These are phyloP conservation scores for Pseudococcus longispinus DNA, from an alignment of 2,888 invertebrate species.

Conservation along the genomic window DNA sequence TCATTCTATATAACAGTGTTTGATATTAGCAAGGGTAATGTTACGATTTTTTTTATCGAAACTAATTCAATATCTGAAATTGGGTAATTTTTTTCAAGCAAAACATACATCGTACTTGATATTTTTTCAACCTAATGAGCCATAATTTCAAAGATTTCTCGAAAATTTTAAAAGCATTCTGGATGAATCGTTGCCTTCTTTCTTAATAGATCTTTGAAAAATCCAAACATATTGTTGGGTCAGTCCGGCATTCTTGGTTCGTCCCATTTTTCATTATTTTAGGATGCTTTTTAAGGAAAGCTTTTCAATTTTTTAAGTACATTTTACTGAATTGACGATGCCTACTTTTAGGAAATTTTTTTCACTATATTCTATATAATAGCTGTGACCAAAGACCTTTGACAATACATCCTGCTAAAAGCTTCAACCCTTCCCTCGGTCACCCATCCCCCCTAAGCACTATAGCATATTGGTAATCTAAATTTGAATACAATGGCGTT, in stretches of 20 bases:
- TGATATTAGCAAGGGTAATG: constrained; percentile 25
- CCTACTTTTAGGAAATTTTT: too few relatives aligned
- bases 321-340: too few relatives aligned
- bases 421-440: not conserved
- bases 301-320: too few relatives aligned
- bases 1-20: constrained; percentile 1
- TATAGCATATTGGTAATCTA: not conserved
- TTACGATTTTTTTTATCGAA: not conserved
- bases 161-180: not conserved
- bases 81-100: not conserved
- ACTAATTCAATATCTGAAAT: constrained; percentile 8
- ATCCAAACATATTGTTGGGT: too few relatives aligned
- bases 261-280: too few relatives aligned
- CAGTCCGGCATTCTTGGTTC: too few relatives aligned
- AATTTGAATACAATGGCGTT: constrained; percentile 14
- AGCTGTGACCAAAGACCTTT: not conserved
- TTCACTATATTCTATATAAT: not conserved
- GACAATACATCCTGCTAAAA: not conserved
- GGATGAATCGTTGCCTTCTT: not conserved
- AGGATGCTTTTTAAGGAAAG: too few relatives aligned
- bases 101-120: not conserved
- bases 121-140: not conserved
- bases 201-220: too few relatives aligned
- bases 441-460: not conserved
- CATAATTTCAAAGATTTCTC: not conserved